These are phyloP conservation scores for Microcebus griseorufus DNA, from an alignment of 2,113 vertebrate species.

Conservation along the genomic window DNA sequence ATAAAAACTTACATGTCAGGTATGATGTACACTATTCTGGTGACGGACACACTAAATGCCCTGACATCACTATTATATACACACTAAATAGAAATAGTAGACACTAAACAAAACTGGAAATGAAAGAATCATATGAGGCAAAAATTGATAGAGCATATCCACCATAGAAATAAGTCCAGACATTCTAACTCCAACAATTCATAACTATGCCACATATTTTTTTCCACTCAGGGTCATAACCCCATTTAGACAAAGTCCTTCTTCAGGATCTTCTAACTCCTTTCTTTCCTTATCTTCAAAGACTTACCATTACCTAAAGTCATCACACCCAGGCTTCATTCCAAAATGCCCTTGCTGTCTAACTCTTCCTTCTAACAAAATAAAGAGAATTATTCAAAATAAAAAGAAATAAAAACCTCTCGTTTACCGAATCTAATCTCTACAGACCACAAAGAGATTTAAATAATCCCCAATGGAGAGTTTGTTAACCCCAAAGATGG, in stretches of 20 bases:
- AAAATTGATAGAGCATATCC: background rate
- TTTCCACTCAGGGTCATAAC: background rate
- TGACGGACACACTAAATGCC: no score
- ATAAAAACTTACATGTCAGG: no score
- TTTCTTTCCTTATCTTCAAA: background rate
- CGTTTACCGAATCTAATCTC: background rate
- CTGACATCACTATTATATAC: no score
- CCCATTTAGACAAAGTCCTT: background rate
- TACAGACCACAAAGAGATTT: background rate
- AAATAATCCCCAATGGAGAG: background rate
- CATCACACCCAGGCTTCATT: background rate
- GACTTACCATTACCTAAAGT: background rate
- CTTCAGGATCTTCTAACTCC: background rate
- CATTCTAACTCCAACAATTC: background rate
- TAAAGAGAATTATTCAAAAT: background rate
- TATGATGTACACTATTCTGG: no score
- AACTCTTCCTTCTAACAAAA: background rate
- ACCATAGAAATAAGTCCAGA: background rate
- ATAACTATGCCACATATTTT: background rate
- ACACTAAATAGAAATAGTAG: background rate
- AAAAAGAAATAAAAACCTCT: background rate
- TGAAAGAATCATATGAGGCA: background rate
- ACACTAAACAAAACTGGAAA: background rate
- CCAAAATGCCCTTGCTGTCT: background rate
- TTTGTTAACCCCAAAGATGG: background rate